Conservation (phyloP, 2,113 vertebrate species). For the Mirounga angustirostris region DNA sequence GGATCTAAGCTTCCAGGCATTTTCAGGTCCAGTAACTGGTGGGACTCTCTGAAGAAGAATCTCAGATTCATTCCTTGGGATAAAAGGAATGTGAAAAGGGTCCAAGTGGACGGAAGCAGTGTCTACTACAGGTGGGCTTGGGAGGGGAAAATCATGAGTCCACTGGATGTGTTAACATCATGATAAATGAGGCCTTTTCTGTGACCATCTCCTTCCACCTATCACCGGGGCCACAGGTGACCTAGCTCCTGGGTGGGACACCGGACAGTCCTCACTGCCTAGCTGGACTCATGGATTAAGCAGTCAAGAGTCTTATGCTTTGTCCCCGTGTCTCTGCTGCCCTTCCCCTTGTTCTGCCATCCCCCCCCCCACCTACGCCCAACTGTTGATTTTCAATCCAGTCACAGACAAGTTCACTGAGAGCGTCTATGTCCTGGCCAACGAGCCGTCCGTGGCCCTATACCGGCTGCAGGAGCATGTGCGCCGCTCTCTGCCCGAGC, state of each 20-base stretch:
- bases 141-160: background rate
- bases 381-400: constrained; percentile 72
- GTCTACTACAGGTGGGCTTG: background rate
- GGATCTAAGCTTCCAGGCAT: background rate
- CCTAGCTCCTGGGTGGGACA: background rate
- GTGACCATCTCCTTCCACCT: background rate
- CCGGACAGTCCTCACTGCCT: background rate
- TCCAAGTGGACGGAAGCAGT: background rate
- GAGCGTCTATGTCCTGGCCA: constrained; percentile 97
- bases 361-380: rapidly evolving
- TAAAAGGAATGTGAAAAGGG: background rate
- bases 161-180: background rate
- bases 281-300: background rate
- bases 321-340: background rate
- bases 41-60: background rate
- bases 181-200: background rate
- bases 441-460: constrained; percentile 97
- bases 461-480: constrained; percentile 98
- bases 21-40: background rate
- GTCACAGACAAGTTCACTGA: constrained; percentile 98
- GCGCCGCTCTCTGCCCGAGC: constrained; percentile 94
- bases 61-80: background rate
- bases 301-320: background rate
- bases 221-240: background rate
- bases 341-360: background rate